Percentiles rank a stretch among this genome's conserved stretches.
Evolutionary conservation across 1,140 invertebrate genomes (phyloP).

Genomic region (Caenorhabditis latens): DNA sequence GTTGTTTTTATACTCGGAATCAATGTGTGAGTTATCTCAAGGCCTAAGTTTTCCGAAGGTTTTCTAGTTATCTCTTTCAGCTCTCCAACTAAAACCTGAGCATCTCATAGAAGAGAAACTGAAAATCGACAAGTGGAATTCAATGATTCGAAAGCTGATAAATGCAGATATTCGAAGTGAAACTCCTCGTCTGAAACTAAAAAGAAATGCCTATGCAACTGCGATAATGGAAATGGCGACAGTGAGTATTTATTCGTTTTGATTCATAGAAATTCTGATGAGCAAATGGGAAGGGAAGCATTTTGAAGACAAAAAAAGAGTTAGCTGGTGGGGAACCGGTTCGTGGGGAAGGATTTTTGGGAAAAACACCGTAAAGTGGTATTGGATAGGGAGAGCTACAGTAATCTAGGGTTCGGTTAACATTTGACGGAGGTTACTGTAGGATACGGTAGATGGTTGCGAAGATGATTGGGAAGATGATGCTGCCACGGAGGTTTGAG

Average conservation of each 20-base stretch:
- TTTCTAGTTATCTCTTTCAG: constrained; percentile 60
- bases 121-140: constrained; percentile 70
- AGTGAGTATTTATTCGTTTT: neutral
- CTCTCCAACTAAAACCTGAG: constrained; percentile 73
- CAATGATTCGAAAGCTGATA: constrained; percentile 71
- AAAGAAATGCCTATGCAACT: constrained; percentile 68
- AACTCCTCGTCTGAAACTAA: constrained; percentile 65
- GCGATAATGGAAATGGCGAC: neutral
- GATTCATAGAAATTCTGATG: neutral
- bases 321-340: neutral
- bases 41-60: neutral
- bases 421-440: neutral
- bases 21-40: constrained; percentile 66
- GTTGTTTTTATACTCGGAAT: constrained; percentile 70
- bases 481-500: neutral
- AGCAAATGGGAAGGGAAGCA: constrained; percentile 18
- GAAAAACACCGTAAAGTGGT: constrained; percentile 34
- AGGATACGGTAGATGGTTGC: neutral
- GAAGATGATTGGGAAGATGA: constrained; percentile 48
- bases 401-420: neutral
- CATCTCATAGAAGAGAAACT: constrained; percentile 71
- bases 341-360: neutral
- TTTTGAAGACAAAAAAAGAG: neutral
- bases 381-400: neutral
- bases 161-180: constrained; percentile 63